A percentile compares a stretch with the other conserved stretches of the same genome.
Evolutionary conservation across 1,140 invertebrate genomes (phyloP).

Genomic region (Microplitis mediator): DNA sequence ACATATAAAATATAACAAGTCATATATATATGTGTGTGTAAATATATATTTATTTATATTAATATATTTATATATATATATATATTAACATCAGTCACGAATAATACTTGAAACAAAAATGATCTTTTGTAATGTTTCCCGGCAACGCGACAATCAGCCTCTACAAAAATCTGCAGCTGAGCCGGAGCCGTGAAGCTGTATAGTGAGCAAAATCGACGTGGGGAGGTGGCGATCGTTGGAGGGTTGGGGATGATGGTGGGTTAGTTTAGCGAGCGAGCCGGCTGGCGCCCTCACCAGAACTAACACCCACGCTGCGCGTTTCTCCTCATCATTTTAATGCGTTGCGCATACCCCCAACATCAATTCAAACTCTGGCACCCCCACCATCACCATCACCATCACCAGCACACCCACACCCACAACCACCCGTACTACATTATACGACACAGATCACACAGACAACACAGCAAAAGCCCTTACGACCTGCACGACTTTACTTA

Average conservation of each 20-base stretch:
- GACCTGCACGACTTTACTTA: neutral
- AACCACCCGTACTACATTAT: neutral
- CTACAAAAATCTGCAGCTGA: constrained; percentile 9
- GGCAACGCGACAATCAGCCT: constrained; percentile 15
- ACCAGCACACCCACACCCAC: neutral
- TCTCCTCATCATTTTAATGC: constrained; percentile 48
- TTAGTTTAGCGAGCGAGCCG: constrained; percentile 56
- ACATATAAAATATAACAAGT: no score
- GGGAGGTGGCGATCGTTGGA: constrained; percentile 14
- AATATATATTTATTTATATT: no score
- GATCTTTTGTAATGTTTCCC: neutral
- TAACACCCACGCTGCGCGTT: constrained; percentile 60
- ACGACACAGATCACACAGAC: no score
- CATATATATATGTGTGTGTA: no score
- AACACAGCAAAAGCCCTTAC: neutral
- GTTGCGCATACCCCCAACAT: constrained; percentile 48
- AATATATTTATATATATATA: no score
- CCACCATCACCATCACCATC: neutral
- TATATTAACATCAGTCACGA: neutral
- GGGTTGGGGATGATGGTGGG: constrained; percentile 38
- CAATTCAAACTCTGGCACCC: neutral
- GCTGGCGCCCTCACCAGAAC: constrained; percentile 60
- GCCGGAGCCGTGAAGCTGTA: constrained; percentile 18
- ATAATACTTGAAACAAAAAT: neutral
- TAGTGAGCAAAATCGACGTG: constrained; percentile 11